These are phyloP conservation scores for Dasyornis broadbenti DNA, from an alignment of 2,113 vertebrate species.

Conservation along the genomic window DNA sequence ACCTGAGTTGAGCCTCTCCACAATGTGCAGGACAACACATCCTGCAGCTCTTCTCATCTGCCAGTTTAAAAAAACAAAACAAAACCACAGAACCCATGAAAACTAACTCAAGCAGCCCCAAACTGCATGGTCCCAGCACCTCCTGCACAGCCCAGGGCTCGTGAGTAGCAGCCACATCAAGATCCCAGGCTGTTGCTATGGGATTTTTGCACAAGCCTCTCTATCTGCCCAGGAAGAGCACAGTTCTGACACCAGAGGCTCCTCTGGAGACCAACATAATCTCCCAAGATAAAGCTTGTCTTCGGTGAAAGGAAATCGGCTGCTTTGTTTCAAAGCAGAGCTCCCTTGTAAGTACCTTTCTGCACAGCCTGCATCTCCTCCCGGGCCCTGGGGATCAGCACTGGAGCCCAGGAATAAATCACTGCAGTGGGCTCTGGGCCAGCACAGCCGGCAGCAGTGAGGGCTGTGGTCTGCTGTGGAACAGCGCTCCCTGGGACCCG, in stretches of 20 bases:
- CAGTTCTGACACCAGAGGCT: neutral
- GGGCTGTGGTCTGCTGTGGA: neutral
- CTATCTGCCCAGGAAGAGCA: neutral
- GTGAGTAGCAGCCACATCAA: neutral
- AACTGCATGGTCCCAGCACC: neutral
- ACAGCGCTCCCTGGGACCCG: neutral
- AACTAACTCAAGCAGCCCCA: neutral
- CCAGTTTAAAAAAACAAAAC: neutral
- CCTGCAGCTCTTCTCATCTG: neutral
- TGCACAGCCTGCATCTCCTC: neutral
- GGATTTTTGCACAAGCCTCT: neutral
- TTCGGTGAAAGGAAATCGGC: neutral
- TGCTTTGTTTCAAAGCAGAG: neutral
- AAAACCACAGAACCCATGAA: too few species aligned
- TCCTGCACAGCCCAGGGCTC: neutral
- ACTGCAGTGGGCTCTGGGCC: neutral
- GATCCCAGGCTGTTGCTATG: neutral
- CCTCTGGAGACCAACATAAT: neutral
- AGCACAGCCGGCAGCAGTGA: neutral
- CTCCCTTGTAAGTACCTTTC: neutral
- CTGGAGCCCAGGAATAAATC: neutral
- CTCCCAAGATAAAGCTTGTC: neutral
- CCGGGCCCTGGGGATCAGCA: neutral
- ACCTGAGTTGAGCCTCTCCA: neutral
- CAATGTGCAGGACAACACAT: accelerated